Conservation (phyloP, 2,888 invertebrate genomes). For the Acleris sparsana region DNA sequence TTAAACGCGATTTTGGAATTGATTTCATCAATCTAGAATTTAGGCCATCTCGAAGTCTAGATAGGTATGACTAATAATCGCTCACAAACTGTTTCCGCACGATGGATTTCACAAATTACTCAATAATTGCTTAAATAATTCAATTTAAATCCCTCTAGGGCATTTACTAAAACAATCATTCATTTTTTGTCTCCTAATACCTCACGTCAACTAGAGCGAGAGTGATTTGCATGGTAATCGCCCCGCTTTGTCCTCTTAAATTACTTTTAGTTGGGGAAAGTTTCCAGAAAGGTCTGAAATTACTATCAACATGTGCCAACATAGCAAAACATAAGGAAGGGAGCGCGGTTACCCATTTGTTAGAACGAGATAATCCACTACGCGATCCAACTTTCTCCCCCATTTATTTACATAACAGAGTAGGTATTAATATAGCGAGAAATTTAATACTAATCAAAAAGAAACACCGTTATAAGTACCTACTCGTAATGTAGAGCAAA, state of each 20-base stretch:
- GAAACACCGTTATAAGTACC: slow-evolving; percentile 20
- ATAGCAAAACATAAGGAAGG: slow-evolving; percentile 48
- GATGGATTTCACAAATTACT: background rate
- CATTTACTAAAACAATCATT: slow-evolving; percentile 15
- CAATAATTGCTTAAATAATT: background rate
- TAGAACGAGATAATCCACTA: slow-evolving; percentile 47
- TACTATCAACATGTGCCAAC: slow-evolving; percentile 50
- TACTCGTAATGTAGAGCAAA: slow-evolving; percentile 3
- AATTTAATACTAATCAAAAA: slow-evolving; percentile 36
- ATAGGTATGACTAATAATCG: too few relatives aligned
- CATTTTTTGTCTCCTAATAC: slow-evolving; percentile 8
- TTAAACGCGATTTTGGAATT: too few relatives aligned
- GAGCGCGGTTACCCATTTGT: slow-evolving; percentile 53
- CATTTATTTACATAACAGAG: slow-evolving; percentile 37
- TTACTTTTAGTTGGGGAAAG: slow-evolving; percentile 22
- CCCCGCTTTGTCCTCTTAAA: slow-evolving; percentile 13
- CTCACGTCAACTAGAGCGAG: slow-evolving; percentile 14
- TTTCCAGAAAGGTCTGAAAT: slow-evolving; percentile 41
- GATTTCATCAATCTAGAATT: too few relatives aligned
- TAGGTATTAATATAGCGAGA: slow-evolving; percentile 33
- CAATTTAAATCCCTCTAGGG: background rate
- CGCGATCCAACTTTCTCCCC: slow-evolving; percentile 38
- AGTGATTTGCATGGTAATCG: slow-evolving; percentile 16
- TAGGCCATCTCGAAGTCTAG: too few relatives aligned
- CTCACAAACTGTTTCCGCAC: too few relatives aligned